These are phyloP conservation scores for Venustaconcha ellipsiformis DNA, from an alignment of 1,140 invertebrate species.

Conservation along the genomic window DNA sequence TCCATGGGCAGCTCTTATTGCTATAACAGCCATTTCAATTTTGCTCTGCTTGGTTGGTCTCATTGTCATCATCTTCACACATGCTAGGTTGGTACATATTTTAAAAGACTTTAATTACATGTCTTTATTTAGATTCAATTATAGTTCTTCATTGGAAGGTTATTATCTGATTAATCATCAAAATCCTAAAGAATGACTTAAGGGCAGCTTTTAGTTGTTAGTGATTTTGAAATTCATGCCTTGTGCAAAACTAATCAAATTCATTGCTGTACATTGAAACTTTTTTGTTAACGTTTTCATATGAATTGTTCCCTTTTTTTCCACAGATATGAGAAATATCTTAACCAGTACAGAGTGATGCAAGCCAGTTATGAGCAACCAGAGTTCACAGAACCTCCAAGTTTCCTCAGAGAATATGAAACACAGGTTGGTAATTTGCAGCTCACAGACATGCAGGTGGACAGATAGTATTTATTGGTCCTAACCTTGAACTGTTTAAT, in stretches of 20 bases:
- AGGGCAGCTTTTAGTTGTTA: not conserved
- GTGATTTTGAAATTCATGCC: not conserved
- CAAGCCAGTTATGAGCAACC: slow-evolving; percentile 39
- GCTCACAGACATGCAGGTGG: too few relatives aligned
- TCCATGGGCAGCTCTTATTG: slow-evolving; percentile 87
- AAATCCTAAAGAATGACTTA: not conserved
- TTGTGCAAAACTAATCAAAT: not conserved
- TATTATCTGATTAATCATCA: not conserved
- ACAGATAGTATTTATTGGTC: too few relatives aligned
- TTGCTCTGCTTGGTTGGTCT: slow-evolving; percentile 89
- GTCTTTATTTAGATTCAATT: not conserved
- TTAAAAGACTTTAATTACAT: not conserved
- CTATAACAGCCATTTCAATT: slow-evolving; percentile 87
- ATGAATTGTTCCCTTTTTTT: not conserved
- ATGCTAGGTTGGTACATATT: slow-evolving; percentile 81
- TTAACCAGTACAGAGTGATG: slow-evolving; percentile 43
- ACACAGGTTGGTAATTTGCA: slow-evolving; percentile 45
- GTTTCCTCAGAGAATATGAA: slow-evolving; percentile 57
- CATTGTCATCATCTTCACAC: slow-evolving; percentile 91
- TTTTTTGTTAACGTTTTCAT: not conserved
- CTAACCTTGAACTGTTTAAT: not conserved
- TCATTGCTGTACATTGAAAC: not conserved
- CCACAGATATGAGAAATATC: slow-evolving; percentile 52
- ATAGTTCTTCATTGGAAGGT: not conserved
- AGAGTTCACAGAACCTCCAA: slow-evolving; percentile 58